Evolutionary conservation across 2,113 vertebrate genomes (phyloP), one percentile per base, ranked within the genome.

Genomic region (Myrmecophaga tridactyla): DNA sequence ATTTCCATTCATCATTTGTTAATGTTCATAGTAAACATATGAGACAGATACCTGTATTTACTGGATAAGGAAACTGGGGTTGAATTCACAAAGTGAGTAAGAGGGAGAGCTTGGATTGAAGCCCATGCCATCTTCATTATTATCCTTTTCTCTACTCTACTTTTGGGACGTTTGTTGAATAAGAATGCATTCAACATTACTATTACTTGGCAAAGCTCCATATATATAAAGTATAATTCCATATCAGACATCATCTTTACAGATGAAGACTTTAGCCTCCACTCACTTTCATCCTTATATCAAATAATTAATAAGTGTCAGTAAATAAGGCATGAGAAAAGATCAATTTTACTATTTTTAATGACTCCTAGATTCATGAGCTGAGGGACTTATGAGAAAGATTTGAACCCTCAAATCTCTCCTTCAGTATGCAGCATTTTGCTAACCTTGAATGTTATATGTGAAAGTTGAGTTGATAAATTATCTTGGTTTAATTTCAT

Each of bases 401-500:
- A 69, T 4, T 58, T 86, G 43, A 86, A 77, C 7, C 39, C 58
- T n/a, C 10, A 65, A 21, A 27, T 67, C 6, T 81, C 3, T 87
- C 12, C 36, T 78, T 84, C 17, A 84, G 25, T 12, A 17, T 51
- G 23, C 8, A 48, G 14, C 36, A 43, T 56, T 34, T 82, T 92
- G 58, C 72, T 92, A 60, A 89, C 39, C 36, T 92, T 93, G 87
- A 83, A 84, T 62, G 34, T 6, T 51, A 80, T 21, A 65, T 15
- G 72, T 3, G 58, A 65, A 70, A 60, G 56, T 69, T 80, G 43
- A 89, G 10, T 65, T 92, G 84, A 70, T 75, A 80, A 89, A 94
- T 76, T 90, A 27, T 36, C 63, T 75, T 84, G 34, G 63, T 75
- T 94, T 87, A 90, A 77, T 92, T 92, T 96, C 18, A 7, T 27